Percentiles rank a stretch among this genome's conserved stretches.
Conservation (phyloP, 2,797 vertebrate species). For the Sebastes paucispinis region DNA sequence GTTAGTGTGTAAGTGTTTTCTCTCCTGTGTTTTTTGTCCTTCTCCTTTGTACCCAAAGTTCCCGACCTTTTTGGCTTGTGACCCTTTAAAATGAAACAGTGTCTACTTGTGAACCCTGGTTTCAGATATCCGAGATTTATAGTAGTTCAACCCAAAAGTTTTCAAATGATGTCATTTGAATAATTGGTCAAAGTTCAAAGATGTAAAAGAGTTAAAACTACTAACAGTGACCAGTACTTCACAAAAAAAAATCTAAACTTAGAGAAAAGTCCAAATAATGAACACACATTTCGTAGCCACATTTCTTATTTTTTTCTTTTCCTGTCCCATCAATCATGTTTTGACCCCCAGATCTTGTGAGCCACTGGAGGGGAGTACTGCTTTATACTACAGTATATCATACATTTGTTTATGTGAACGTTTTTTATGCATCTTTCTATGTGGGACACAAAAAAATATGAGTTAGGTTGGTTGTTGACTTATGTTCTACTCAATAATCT, state of each 20-base stretch:
- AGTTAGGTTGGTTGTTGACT: background rate
- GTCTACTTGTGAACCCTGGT: background rate
- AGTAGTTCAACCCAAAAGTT: background rate
- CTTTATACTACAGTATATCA: background rate
- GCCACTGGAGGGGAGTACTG: background rate
- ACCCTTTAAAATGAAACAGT: background rate
- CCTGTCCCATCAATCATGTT: too few relatives aligned
- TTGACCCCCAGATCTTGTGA: background rate
- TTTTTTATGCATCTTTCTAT: background rate
- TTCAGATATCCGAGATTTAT: background rate
- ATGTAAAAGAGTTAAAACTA: background rate
- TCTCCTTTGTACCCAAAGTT: background rate
- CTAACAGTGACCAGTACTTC: rapidly evolving
- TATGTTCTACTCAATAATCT: background rate
- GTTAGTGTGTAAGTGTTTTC: background rate
- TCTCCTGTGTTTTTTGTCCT: background rate
- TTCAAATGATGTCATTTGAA: background rate
- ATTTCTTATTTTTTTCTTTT: background rate
- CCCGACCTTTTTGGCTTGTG: background rate
- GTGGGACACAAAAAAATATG: background rate
- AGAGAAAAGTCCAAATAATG: background rate
- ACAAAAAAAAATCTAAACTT: background rate
- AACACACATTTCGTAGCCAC: background rate
- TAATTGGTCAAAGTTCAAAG: background rate
- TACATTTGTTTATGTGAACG: background rate